Evolutionary conservation across 1,140 invertebrate species (phyloP).

Genomic region (Drosophila oshimai): DNA sequence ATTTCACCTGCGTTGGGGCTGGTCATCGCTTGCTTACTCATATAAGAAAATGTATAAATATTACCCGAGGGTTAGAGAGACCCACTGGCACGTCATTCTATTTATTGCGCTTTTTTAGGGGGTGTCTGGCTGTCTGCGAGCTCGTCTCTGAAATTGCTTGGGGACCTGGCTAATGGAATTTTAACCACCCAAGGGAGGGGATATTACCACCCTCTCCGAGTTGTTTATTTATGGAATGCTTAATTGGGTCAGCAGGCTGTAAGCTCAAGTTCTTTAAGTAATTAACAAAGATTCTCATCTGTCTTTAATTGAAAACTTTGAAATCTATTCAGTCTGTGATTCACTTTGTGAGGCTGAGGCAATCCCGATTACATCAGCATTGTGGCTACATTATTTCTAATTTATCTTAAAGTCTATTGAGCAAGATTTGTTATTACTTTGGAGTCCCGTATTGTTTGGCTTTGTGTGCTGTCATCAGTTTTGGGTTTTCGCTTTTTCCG

Average conservation of each 20-base stretch:
- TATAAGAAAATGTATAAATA: conserved; percentile 3
- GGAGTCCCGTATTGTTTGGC: conserved; percentile 19
- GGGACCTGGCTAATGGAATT: conserved; percentile 41
- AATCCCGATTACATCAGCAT: conserved; percentile 24
- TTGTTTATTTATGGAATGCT: conserved; percentile 43
- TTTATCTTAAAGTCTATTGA: conserved; percentile 39
- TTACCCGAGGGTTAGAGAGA: neutral
- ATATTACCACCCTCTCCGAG: neutral
- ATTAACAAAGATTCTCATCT: neutral
- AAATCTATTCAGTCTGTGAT: neutral
- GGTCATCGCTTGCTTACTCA: conserved; percentile 41
- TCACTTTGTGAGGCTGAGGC: conserved; percentile 23
- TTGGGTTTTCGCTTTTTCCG: conserved; percentile 25
- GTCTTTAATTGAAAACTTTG: conserved; percentile 18
- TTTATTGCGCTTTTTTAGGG: conserved; percentile 35
- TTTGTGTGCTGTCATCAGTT: conserved; percentile 41
- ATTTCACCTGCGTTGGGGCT: conserved; percentile 42
- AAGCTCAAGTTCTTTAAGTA: neutral
- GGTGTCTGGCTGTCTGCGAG: conserved; percentile 25
- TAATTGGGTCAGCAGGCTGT: conserved; percentile 29
- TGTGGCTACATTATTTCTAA: conserved; percentile 27
- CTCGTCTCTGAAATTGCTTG: conserved; percentile 20
- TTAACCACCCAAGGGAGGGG: neutral
- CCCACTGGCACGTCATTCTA: conserved; percentile 13
- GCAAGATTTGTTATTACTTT: conserved; percentile 32